Base-by-base conservation (phyloP, 1,140 invertebrate species). In the Venturia canescens region DNA sequence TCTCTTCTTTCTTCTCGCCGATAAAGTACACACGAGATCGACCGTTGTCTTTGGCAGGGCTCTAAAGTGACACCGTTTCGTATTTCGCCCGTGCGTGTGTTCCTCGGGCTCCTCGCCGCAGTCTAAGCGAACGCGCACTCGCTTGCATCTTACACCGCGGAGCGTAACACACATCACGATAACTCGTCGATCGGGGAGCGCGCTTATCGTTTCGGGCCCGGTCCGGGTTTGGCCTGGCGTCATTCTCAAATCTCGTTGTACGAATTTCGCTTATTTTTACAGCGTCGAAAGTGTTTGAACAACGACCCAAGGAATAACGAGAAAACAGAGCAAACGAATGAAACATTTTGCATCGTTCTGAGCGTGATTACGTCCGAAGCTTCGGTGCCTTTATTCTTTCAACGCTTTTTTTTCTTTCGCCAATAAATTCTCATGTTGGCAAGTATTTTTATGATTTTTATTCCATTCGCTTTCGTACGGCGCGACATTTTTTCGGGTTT, bases 51-150 rank as follows among this genome's bases (percentile, higher is more conserved):
- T 88, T 91, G 91, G 90, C 90, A 91, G 87, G 90, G 88, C 83
- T 63, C 88, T 88, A 87, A 88, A 87, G 90, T 92, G 90, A 91
- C 91, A 92, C 89, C 89, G 86, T 90, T 91, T 90, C 82, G 84
- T 63, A 26, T 27, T 63, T 63, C 60, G 60, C 63, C 57, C 57
- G 75, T 57, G 75, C n/a, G n/a, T 66, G 63, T 63, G 13, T 66
- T 63, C 67, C 57, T 44, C 38, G 38, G 11, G n/a, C n/a, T n/a
- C n/a, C 50, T 53, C 82, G 82, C n/a, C n/a, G n/a, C n/a, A 29
- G 81, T 81, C 80, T 81, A 69, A n/a, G n/a, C 60, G 53, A 63
- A 13, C 60, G 21, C 60, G 21, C 82, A 70, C 79, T 74, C 72
- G 72, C 84, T 57, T 50, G 76, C 75, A 63, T 76, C 6, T 44